Evolutionary conservation across 2,113 vertebrate genomes (phyloP), one percentile per base, ranked within the genome.

Genomic region (Brienomyrus longianalis): DNA sequence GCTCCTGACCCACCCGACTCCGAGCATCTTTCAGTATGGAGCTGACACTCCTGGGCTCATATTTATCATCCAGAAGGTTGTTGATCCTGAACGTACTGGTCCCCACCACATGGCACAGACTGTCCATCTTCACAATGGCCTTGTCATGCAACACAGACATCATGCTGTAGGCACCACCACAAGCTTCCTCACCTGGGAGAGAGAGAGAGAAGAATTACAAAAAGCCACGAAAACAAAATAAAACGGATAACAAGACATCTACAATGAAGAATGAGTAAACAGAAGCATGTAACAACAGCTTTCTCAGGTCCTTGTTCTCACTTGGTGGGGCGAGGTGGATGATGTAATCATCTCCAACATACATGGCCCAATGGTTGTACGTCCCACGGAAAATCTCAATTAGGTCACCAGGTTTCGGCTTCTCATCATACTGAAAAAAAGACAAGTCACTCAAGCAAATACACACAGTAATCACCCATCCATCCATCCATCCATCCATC

Each of bases 321-420:
- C 95, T 92, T 48, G 95, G 94, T 80, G 98, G 96, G 0, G 96
- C 95, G 91, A 99, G 87, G 90, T 98, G 97, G 91, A 98, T 91
- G 43, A 98, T 94, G 1, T 92, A 96, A 87, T 96, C 97, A 1
- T 97, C 91, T 0, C 97, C 97, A 21, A 98, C 89, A 19, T 97
- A 98, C 74, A 98, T 88, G 7, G 95, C 97, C 97, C 97, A 98
- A 93, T 98, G 97, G 52, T 95, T 94, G 90, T 97, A 98, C 5
- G 90, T 19, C 21, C 93, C 92, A 48, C 97, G 94, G 89, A 94
- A 95, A 90, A 98, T 96, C 92, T 98, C 97, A 1, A 98, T 97
- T 92, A 97, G 90, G 92, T 97, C 97, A 23, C 97, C 96, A 5
- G 50, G 92, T n/a, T 96, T 90, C 31, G 96, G 96, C 86, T 96